Base-by-base conservation (phyloP, 1,140 invertebrate species). In the Microvelia longipes region DNA sequence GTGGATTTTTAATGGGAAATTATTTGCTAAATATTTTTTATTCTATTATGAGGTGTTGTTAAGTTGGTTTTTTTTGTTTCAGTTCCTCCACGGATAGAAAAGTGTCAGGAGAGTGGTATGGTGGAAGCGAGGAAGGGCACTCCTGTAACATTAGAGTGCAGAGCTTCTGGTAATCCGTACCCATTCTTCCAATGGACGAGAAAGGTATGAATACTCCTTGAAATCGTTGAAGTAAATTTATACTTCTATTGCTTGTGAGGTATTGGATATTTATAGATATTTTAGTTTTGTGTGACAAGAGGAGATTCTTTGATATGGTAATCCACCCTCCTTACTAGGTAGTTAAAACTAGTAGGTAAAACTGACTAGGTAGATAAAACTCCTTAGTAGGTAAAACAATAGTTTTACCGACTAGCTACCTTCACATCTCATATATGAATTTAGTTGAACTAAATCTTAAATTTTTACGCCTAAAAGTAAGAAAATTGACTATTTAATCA, bases 171-270 rank as follows among this genome's bases (percentile, higher is more conserved):
- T 72, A 86, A 86, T 81, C 85, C 85, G 63, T 79, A 79, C 68
- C 85, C 85, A 67, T 84, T 80, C 74, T 83, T 86, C 71, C 85
- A 82, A 69, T 87, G 85, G 85, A 84, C 82, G 63, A 79, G 84
- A 75, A 83, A 83, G 72, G 79, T 79, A 72, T 74, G 69, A n/a
- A 29, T 2, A 27, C 11, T 5, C 28, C 19, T 68, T 68, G 29
- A 30, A 13, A 68, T 26, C n/a, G 50, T n/a, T n/a, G n/a, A 66
- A 25, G 15, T 66, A n/a, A 25, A 13, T 66, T 66, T 66, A 19
- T 66, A 60, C 35, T 60, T 60, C 11, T 11, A 11, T 60, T 11
- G 35, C 19, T 60, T 60, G 11, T 19, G 11, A 11, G 35, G 11
- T 11, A 60, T 19, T 60, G 11, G 11, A 60, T 11, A 60, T 60